Percentiles rank a stretch among this genome's conserved stretches.
Evolutionary conservation across 1,140 invertebrate species (phyloP).

Genomic region (Camponotus vicinus): DNA sequence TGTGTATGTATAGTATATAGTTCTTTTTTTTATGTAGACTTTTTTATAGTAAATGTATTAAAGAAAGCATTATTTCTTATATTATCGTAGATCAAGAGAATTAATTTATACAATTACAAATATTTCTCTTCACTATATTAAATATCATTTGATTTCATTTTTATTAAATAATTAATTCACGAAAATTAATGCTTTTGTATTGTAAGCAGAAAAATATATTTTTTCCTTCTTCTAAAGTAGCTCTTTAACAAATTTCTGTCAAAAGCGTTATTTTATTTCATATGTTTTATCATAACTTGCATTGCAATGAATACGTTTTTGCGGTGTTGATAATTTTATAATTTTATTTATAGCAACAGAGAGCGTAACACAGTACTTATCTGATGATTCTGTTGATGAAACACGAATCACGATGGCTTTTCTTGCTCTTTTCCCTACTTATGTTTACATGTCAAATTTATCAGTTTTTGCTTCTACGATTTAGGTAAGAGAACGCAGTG

Average conservation of each 20-base stretch:
- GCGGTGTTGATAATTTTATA: too few relatives aligned
- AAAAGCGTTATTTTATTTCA: background rate
- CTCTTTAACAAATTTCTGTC: background rate
- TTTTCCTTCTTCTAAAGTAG: background rate
- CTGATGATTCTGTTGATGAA: slow-evolving; percentile 1
- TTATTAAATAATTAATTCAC: background rate
- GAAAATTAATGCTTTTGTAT: background rate
- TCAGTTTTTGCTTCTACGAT: slow-evolving; percentile 58
- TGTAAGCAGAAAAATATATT: background rate
- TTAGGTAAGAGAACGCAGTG: slow-evolving; percentile 95
- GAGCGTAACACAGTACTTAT: slow-evolving; percentile 44
- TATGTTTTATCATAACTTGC: background rate
- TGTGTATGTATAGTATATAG: background rate
- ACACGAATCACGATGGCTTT: slow-evolving; percentile 29
- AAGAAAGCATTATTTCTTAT: background rate
- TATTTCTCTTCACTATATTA: background rate
- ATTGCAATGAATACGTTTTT: slow-evolving; percentile 8
- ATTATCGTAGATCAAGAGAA: background rate
- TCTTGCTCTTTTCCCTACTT: slow-evolving; percentile 7
- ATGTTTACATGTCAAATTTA: background rate
- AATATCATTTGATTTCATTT: slow-evolving; percentile 6
- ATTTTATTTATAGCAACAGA: slow-evolving; percentile 43
- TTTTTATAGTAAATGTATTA: background rate
- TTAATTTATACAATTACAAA: background rate
- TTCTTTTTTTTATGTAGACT: background rate